Evolutionary conservation across 1,140 invertebrate genomes (phyloP), one percentile per base, ranked within the genome.

Genomic region (Philaenus spumarius): DNA sequence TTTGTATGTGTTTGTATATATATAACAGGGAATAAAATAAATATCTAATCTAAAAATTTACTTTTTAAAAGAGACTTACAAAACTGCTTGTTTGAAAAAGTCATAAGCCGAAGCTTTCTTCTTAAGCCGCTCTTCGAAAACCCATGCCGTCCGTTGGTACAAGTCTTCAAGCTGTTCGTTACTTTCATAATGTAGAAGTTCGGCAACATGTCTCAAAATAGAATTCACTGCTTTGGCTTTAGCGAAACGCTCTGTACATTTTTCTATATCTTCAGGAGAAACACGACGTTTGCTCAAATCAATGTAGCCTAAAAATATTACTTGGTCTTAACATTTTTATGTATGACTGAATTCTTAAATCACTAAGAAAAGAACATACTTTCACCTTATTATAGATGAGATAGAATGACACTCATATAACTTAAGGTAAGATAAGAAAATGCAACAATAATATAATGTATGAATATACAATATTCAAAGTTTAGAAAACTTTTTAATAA

Each of bases 181-280:
- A 56, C 76, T 86, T 66, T 92, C 87, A 72, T 94, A 99, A 60
- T 89, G 84, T 3, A 99, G 76, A 34, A 98, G 81, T 75, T 98
- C 95, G 5, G 94, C 96, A 0, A 98, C 95, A 73, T 99, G 96
- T 61, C 96, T 82, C 17, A 99, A 77, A 70, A 99, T 97, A 26
- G 95, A 98, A 75, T 98, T 98, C 37, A 98, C 95, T 46, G 95
- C 93, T 80, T 99, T 99, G 1, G 95, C 96, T 77, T 98, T 98
- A 1, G 95, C 93, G 78, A 93, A 99, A 69, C 97, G 85, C 72
- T 99, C 97, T 71, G 95, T 97, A 75, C 97, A 99, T 74, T 97
- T 96, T 62, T 95, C 86, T 43, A 98, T 89, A 77, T 99, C 97
- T 77, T 99, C 97, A 2, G 92, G 84, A 7, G 96, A 97, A 0